Base-by-base conservation (phyloP, 2,113 vertebrate genomes). In the Aramus guarauna region DNA sequence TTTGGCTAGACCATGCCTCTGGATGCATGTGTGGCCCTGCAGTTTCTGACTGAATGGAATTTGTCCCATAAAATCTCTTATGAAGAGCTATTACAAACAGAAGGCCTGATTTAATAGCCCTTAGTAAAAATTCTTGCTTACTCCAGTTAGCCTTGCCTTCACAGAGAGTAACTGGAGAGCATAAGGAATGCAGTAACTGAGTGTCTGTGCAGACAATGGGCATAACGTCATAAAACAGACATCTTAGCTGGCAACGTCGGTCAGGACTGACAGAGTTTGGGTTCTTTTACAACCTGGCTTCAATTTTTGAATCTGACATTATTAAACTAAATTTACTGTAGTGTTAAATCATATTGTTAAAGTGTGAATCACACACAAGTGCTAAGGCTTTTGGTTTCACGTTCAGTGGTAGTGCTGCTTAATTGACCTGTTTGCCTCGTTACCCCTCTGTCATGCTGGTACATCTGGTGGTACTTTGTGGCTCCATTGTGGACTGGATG, bases 41-140 rank as follows among this genome's bases (percentile, higher is more conserved):
- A 79, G 55, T 59, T 90, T 81, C 72, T 92, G 81, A n/a, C 53
- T 79, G 85, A 75, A 75, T 75, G 67, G 90, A 85, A 85, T 69
- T 79, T 93, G 64, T 83, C 76, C 83, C 88, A 56, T 92, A 86
- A 90, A 92, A 68, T 84, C 64, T 87, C 60, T 78, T 77, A 53
- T 7, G 59, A 83, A 92, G 63, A 79, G 75, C 88, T 92, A 58
- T 86, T 69, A 48, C 55, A 82, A 74, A 77, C 55, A 82, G 77
- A 45, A 62, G 5, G 74, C 63, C 67, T 63, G 63, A 93, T 45
- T 84, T 48, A 90, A 32, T 56, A 92, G 68, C 43, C 75, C 62
- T 81, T 66, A 81, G 50, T 77, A 72, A 77, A 64, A 95, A 84
- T 43, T 85, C 78, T 27, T 88, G 55, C 78, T 93, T 75, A 60